Conservation (phyloP, 2,797 vertebrate species). For the Fistularia tabacaria region DNA sequence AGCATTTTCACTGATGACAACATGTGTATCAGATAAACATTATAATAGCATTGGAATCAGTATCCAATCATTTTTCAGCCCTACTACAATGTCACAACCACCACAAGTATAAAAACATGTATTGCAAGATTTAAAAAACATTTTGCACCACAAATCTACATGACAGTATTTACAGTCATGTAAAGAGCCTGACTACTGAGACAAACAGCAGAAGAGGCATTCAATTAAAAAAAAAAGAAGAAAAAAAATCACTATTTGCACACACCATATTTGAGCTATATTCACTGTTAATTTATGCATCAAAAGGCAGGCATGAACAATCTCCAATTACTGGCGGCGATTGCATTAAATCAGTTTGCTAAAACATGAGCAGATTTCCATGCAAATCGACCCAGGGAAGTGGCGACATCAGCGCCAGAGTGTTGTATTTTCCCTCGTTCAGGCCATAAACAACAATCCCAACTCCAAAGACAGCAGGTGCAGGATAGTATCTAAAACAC, state of each 20-base stretch:
- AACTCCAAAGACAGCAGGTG: constrained; percentile 27
- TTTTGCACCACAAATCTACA: too few relatives aligned
- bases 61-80: too few relatives aligned
- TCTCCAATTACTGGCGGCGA: constrained; percentile 60
- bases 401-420: constrained; percentile 42
- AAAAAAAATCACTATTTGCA: constrained; percentile 45
- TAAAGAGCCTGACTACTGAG: background rate
- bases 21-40: too few relatives aligned
- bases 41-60: too few relatives aligned
- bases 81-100: too few relatives aligned
- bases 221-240: constrained; percentile 36
- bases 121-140: too few relatives aligned
- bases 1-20: constrained; percentile 11
- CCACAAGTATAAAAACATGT: too few relatives aligned
- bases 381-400: constrained; percentile 64
- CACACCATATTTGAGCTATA: constrained; percentile 48
- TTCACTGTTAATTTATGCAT: constrained; percentile 63
- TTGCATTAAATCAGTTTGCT: constrained; percentile 63
- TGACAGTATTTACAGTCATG: too few relatives aligned
- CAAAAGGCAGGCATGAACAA: constrained; percentile 62
- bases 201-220: constrained; percentile 34
- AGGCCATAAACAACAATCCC: constrained; percentile 48
- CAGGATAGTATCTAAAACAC: constrained; percentile 22
- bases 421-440: constrained; percentile 44
- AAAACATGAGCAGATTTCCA: constrained; percentile 64